These are phyloP conservation scores for Megalonaias nervosa DNA, from an alignment of 1,140 invertebrate species.

Conservation along the genomic window DNA sequence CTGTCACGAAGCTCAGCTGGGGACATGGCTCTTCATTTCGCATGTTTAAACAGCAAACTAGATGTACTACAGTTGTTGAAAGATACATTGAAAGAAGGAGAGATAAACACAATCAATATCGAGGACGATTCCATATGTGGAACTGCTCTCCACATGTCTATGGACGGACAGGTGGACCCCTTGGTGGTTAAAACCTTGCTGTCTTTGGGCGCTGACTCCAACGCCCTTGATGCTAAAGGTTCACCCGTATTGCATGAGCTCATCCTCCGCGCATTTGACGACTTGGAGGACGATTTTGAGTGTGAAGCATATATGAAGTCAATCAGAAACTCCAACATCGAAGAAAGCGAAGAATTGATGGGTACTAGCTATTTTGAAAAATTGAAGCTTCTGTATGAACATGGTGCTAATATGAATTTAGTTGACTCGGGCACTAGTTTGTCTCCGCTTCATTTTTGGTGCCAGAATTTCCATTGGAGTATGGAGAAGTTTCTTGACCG, in stretches of 20 bases:
- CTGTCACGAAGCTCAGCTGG: background rate
- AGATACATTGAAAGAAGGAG: conserved; percentile 11
- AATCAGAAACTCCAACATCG: background rate
- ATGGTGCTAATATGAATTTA: conserved; percentile 10
- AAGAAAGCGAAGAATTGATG: background rate
- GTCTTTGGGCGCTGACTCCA: conserved; percentile 2
- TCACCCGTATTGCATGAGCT: conserved; percentile 9
- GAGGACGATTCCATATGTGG: conserved; percentile 18
- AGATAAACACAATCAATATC: conserved; percentile 10
- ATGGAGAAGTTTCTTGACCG: background rate
- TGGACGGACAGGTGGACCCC: conserved; percentile 18
- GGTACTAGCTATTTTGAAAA: conserved; percentile 2
- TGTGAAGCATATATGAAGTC: background rate
- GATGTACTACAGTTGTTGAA: conserved; percentile 9
- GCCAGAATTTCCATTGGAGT: conserved; percentile 1
- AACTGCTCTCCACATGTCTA: conserved; percentile 17
- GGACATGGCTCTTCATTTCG: conserved; percentile 15
- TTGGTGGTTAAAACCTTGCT: conserved; percentile 6
- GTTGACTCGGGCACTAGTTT: background rate
- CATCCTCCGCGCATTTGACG: conserved; percentile 6
- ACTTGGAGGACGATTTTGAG: conserved; percentile 6
- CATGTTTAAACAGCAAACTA: conserved; percentile 19
- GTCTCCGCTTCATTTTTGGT: conserved; percentile 6
- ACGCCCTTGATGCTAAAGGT: conserved; percentile 10
- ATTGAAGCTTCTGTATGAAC: background rate